phyloP scores from a whole-genome alignment of 2,113 vertebrate genomes.

The Neotragus pygmaeus region DNA sequence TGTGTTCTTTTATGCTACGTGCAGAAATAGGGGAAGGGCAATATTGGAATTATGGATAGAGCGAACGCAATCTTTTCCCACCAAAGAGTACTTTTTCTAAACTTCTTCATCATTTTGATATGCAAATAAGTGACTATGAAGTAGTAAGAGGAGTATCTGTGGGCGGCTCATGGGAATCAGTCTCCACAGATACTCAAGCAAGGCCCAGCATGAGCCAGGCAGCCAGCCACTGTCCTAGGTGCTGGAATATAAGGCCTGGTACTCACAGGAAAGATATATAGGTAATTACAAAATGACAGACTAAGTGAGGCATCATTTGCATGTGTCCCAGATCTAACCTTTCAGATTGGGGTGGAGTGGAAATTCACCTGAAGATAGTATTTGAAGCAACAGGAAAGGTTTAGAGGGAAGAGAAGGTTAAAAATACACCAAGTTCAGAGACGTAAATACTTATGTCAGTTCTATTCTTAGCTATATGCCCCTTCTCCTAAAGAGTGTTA shows the following conservation, averaged over 20 bases:
- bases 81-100: background rate
- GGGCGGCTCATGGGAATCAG: background rate
- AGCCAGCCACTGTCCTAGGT: background rate
- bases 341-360: background rate
- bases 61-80: background rate
- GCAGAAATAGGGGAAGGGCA: background rate
- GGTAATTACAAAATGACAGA: background rate
- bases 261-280: background rate
- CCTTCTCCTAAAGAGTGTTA: background rate
- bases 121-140: background rate
- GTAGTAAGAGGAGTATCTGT: background rate
- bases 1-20: background rate
- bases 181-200: background rate
- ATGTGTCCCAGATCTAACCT: background rate
- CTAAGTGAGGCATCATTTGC: background rate
- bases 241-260: background rate
- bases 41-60: background rate
- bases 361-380: background rate
- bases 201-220: background rate
- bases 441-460: background rate
- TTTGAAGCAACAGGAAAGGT: background rate
- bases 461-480: conserved; percentile 15
- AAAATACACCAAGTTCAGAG: conserved; percentile 1
- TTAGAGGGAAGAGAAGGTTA: background rate
- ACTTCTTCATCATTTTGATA: background rate